phyloP scores from a whole-genome alignment of 1,140 invertebrate genomes.

The Lepidostoma basale region DNA sequence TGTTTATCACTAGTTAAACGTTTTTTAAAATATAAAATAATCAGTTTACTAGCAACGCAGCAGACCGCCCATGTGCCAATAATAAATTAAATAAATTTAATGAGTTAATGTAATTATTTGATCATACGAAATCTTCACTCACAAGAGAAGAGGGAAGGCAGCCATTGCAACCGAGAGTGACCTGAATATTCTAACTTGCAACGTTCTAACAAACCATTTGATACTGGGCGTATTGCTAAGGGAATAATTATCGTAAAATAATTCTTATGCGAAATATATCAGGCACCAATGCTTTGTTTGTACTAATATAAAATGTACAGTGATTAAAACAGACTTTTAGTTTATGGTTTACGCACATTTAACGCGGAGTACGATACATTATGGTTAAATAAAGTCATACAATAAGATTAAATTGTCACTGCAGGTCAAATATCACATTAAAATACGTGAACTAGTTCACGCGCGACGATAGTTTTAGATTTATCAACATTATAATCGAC shows the following conservation, averaged over 20 bases:
- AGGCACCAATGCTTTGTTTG: slow-evolving; percentile 5
- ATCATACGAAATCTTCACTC: slow-evolving; percentile 23
- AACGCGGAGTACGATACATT: neutral
- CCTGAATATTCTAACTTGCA: neutral
- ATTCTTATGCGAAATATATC: neutral
- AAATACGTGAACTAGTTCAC: neutral
- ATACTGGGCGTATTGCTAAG: neutral
- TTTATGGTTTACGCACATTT: neutral
- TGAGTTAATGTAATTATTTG: neutral
- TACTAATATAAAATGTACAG: slow-evolving; percentile 4
- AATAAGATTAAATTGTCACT: neutral
- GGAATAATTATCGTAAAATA: neutral
- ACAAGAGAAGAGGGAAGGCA: neutral
- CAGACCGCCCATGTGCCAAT: neutral
- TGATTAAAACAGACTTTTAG: neutral
- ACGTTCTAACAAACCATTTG: neutral
- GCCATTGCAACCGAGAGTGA: neutral
- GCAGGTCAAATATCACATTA: neutral
- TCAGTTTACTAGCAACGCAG: neutral
- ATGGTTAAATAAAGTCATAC: neutral
- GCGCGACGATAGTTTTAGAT: neutral
- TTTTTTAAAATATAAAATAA: neutral
- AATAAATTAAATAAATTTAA: neutral
- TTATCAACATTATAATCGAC: neutral
- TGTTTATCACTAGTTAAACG: too few species aligned